These are phyloP conservation scores for Neelides folsomi DNA, from an alignment of 2,888 invertebrate genomes.

Conservation along the genomic window DNA sequence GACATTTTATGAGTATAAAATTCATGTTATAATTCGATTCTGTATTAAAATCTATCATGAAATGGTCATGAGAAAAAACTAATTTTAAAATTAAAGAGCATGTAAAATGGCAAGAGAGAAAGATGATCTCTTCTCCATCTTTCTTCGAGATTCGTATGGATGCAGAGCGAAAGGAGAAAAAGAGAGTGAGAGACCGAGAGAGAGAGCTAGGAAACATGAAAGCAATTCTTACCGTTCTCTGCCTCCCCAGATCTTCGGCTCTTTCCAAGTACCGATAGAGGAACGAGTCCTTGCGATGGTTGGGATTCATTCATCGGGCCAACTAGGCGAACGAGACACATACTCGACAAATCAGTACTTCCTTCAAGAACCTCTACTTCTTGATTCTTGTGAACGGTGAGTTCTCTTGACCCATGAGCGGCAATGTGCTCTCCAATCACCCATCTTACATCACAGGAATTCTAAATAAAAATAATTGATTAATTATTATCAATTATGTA, in stretches of 20 bases:
- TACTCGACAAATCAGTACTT: slow-evolving; percentile 48
- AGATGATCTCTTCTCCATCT: neutral
- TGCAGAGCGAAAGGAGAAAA: slow-evolving; percentile 2
- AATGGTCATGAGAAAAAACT: too few species aligned
- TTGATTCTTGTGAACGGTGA: slow-evolving; percentile 77
- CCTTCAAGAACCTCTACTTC: slow-evolving; percentile 84
- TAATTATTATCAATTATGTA: neutral
- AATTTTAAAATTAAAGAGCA: too few species aligned
- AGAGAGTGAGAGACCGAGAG: slow-evolving; percentile 5
- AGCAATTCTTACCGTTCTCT: slow-evolving; percentile 23
- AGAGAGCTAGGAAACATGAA: slow-evolving; percentile 7
- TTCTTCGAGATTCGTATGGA: neutral
- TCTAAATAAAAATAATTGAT: slow-evolving; percentile 40
- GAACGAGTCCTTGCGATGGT: slow-evolving; percentile 62
- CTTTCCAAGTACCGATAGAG: slow-evolving; percentile 61
- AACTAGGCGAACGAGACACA: slow-evolving; percentile 43
- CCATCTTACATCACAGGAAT: slow-evolving; percentile 71
- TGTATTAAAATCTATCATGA: too few species aligned
- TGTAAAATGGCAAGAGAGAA: slow-evolving; percentile 33
- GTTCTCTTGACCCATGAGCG: slow-evolving; percentile 59
- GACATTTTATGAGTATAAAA: too few species aligned
- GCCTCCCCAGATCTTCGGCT: slow-evolving; percentile 19
- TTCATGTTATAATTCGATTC: too few species aligned
- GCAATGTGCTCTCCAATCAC: slow-evolving; percentile 72
- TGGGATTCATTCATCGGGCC: slow-evolving; percentile 41